Percentiles rank a stretch among this genome's conserved stretches.
Evolutionary conservation across 2,113 vertebrate species (phyloP).

Genomic region (Naja naja): DNA sequence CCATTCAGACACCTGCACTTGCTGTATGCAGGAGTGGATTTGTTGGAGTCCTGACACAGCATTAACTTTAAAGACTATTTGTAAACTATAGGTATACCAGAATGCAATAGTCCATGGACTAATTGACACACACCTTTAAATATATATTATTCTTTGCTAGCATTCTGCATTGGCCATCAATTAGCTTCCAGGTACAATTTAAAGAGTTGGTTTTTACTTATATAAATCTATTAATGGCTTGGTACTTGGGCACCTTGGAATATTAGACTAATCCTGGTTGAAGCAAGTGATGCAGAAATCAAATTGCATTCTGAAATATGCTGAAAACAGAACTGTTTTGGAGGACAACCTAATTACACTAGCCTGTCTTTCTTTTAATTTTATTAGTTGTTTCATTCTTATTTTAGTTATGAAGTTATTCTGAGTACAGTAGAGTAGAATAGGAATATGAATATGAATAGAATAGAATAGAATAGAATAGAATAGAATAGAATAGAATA

Average conservation of each 20-base stretch:
- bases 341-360: not conserved
- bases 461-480: too few relatives aligned
- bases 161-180: not conserved
- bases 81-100: not conserved
- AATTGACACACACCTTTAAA: not conserved
- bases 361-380: not conserved
- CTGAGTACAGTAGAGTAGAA: not conserved
- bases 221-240: not conserved
- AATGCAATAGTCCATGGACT: not conserved
- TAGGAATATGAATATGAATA: too few relatives aligned
- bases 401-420: not conserved
- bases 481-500: too few relatives aligned
- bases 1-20: not conserved
- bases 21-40: not conserved
- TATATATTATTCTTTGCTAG: not conserved
- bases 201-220: not conserved
- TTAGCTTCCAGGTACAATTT: not conserved
- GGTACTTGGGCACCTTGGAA: not conserved
- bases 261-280: not conserved
- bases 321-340: not conserved
- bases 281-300: not conserved
- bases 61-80: not conserved
- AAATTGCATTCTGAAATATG: not conserved
- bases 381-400: not conserved
- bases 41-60: too few relatives aligned